Conservation (phyloP, 1,140 invertebrate species). For the Oreohelix idahoensis region DNA sequence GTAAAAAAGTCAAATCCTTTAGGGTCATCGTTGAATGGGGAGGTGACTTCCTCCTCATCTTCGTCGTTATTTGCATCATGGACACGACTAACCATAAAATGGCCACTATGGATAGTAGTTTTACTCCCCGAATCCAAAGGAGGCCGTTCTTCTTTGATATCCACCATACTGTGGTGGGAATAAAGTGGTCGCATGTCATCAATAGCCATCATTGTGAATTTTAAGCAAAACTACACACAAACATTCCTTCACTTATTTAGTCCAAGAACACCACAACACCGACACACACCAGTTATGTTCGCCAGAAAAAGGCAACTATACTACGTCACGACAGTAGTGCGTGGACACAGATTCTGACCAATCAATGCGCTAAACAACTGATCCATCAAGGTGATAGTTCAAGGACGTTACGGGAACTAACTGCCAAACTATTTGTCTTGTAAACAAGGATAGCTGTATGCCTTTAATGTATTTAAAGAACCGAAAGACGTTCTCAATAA, state of each 20-base stretch:
- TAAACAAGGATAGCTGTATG: too few relatives aligned
- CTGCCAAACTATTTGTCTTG: neutral
- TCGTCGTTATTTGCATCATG: slow-evolving; percentile 91
- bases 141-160: slow-evolving; percentile 39
- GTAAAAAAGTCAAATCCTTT: slow-evolving; percentile 69
- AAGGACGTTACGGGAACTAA: neutral
- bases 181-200: slow-evolving; percentile 17
- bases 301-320: neutral
- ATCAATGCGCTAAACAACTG: neutral
- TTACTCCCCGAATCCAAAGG: slow-evolving; percentile 7
- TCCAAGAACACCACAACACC: neutral
- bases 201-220: slow-evolving; percentile 40
- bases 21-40: slow-evolving; percentile 41
- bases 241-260: neutral
- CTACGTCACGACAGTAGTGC: neutral
- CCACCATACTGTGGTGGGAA: slow-evolving; percentile 41
- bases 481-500: too few relatives aligned
- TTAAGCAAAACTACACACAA: neutral
- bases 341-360: neutral
- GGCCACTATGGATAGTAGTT: slow-evolving; percentile 89
- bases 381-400: neutral
- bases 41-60: slow-evolving; percentile 64
- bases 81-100: slow-evolving; percentile 98
- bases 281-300: neutral
- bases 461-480: too few relatives aligned